Percentiles rank a stretch among this genome's conserved stretches.
phyloP scores from a whole-genome alignment of 2,888 invertebrate species.

The Anodontia alba region DNA sequence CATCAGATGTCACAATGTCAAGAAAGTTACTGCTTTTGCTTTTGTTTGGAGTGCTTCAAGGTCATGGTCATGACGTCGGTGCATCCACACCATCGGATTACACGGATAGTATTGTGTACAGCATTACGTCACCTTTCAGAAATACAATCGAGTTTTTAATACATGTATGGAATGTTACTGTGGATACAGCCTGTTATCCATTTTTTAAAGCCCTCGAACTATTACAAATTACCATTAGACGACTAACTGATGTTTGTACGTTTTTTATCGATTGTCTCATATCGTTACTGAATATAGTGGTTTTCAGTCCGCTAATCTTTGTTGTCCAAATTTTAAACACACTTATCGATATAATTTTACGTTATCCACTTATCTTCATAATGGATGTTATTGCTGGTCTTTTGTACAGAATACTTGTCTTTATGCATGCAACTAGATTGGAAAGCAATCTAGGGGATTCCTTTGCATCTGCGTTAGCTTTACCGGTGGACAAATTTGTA shows the following conservation, averaged over 20 bases:
- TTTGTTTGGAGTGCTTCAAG: not conserved
- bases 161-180: not conserved
- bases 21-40: not conserved
- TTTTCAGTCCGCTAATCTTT: not conserved
- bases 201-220: not conserved
- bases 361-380: not conserved
- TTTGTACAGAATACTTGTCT: not conserved
- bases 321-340: not conserved
- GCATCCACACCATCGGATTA: not conserved
- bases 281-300: not conserved
- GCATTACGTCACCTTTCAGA: not conserved
- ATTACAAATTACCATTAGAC: not conserved
- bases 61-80: not conserved
- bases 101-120: not conserved
- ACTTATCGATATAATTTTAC: not conserved
- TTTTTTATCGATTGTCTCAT: not conserved
- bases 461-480: not conserved
- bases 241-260: not conserved
- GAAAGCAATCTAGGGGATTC: not conserved
- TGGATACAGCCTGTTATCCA: not conserved
- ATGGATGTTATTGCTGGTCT: not conserved
- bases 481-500: not conserved
- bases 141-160: not conserved
- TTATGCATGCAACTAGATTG: not conserved
- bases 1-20: not conserved